Percentiles rank a stretch among this genome's conserved stretches.
These are phyloP conservation scores for Oenanthe melanoleuca DNA, from an alignment of 2,113 vertebrate species.

Conservation along the genomic window DNA sequence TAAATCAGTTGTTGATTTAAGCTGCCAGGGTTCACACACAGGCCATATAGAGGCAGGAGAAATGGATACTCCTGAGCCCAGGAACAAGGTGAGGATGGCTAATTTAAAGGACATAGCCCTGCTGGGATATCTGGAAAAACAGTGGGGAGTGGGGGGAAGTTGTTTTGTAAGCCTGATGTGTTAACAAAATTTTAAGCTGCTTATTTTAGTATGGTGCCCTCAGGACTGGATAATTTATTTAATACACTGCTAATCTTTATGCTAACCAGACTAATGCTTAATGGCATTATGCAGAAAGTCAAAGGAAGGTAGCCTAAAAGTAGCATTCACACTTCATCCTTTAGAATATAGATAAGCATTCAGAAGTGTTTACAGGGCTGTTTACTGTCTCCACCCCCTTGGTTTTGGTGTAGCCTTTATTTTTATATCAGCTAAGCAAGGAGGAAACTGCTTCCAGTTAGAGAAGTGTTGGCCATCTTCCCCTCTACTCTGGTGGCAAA, in stretches of 20 bases:
- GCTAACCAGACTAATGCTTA: neutral
- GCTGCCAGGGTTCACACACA: neutral
- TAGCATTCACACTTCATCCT: neutral
- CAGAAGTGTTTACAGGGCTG: neutral
- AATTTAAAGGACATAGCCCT: neutral
- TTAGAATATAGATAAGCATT: neutral
- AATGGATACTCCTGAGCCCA: neutral
- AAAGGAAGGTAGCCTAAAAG: neutral
- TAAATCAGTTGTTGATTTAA: neutral
- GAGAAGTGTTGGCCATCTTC: neutral
- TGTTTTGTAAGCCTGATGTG: neutral
- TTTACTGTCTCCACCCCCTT: neutral
- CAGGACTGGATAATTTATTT: neutral
- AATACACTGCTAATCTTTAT: constrained; percentile 18
- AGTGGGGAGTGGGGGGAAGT: neutral
- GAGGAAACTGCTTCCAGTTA: neutral
- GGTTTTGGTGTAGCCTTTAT: neutral
- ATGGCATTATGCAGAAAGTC: neutral
- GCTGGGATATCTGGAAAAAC: neutral
- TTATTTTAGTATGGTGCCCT: neutral
- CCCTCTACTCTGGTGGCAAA: neutral
- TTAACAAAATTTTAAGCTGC: constrained; percentile 25
- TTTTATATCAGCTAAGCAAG: neutral
- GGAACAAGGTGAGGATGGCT: neutral
- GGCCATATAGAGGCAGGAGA: neutral